These are phyloP conservation scores for Lypha dubia DNA, from an alignment of 2,888 invertebrate species.

Conservation along the genomic window DNA sequence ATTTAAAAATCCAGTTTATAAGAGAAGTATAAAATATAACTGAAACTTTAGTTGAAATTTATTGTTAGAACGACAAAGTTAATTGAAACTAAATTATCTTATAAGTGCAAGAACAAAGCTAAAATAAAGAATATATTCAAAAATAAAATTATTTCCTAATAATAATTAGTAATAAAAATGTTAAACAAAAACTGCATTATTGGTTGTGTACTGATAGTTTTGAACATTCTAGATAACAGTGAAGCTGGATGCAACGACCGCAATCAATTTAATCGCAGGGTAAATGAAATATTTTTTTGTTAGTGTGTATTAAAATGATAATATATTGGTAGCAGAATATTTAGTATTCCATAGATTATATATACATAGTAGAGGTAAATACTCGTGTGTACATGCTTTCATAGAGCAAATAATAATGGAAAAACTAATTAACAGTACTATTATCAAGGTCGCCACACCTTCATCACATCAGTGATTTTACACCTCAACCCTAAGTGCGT, in stretches of 20 bases:
- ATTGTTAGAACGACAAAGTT: slow-evolving; percentile 24
- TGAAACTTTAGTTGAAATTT: slow-evolving; percentile 24
- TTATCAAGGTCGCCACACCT: too few relatives aligned
- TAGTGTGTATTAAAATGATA: background rate
- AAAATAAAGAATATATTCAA: background rate
- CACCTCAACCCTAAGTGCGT: too few relatives aligned
- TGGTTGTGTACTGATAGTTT: slow-evolving; percentile 18
- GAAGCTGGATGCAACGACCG: background rate
- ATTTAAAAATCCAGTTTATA: too few relatives aligned
- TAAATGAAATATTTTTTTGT: slow-evolving; percentile 15
- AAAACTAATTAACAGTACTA: too few relatives aligned
- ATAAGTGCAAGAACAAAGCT: background rate
- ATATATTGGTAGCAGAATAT: background rate
- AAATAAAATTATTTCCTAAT: too few relatives aligned
- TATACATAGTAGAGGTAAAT: too few relatives aligned
- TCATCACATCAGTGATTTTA: too few relatives aligned
- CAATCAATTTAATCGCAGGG: slow-evolving; percentile 34
- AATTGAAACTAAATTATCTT: background rate
- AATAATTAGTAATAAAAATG: slow-evolving; percentile 22
- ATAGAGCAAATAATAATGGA: too few relatives aligned
- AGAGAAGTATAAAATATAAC: background rate
- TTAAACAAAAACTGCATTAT: slow-evolving; percentile 22
- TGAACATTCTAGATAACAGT: slow-evolving; percentile 12
- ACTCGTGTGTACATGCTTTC: too few relatives aligned
- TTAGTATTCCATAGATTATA: too few relatives aligned